Evolutionary conservation across 1,140 invertebrate species (phyloP).

Genomic region (Penaeus indicus): DNA sequence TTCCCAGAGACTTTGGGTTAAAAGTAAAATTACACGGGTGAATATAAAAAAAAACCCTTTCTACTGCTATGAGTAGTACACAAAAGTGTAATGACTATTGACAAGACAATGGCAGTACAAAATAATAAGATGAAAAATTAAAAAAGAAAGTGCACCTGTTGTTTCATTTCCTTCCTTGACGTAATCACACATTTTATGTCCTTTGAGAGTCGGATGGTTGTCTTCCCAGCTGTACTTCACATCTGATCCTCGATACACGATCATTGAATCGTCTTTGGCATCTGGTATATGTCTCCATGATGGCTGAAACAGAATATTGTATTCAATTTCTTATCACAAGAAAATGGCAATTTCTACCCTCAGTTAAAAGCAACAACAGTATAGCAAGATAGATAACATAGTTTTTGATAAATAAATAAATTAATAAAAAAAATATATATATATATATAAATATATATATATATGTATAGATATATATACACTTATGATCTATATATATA

Average conservation of each 20-base stretch:
- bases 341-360: neutral
- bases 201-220: slow-evolving; percentile 70
- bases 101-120: neutral
- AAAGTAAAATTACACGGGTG: too few relatives aligned
- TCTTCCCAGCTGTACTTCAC: slow-evolving; percentile 85
- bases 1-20: too few relatives aligned
- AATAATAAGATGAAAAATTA: neutral
- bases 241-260: slow-evolving; percentile 90
- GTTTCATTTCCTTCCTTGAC: slow-evolving; percentile 79
- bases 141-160: slow-evolving; percentile 19
- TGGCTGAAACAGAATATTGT: slow-evolving; percentile 93
- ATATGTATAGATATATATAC: too few relatives aligned
- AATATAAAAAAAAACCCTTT: too few relatives aligned
- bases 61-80: too few relatives aligned
- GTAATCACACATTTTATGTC: slow-evolving; percentile 81
- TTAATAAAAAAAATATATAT: too few relatives aligned
- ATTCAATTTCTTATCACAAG: slow-evolving; percentile 70
- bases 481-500: too few relatives aligned
- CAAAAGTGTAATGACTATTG: too few relatives aligned
- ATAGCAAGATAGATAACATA: neutral
- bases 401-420: too few relatives aligned
- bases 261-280: slow-evolving; percentile 86
- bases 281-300: slow-evolving; percentile 90
- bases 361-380: neutral
- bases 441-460: too few relatives aligned